These are phyloP conservation scores for Orchesellides sinensis DNA, from an alignment of 2,888 invertebrate genomes.

Conservation along the genomic window DNA sequence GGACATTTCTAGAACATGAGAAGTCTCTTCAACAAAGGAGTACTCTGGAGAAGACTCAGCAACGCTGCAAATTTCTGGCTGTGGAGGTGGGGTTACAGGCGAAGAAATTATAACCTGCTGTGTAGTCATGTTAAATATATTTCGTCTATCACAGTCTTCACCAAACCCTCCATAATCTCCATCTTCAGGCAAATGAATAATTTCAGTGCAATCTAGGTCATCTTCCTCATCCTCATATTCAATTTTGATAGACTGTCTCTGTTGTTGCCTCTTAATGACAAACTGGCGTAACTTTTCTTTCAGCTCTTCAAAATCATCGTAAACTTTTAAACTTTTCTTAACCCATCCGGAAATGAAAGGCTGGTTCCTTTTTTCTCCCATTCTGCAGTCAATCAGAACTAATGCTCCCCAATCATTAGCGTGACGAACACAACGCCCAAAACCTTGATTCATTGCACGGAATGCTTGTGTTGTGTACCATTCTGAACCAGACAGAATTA, in stretches of 20 bases:
- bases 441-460: slow-evolving; percentile 70
- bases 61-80: slow-evolving; percentile 3
- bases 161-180: no score
- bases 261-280: background rate
- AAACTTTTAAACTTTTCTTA: slow-evolving; percentile 8
- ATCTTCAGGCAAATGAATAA: background rate
- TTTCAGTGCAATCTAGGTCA: slow-evolving; percentile 31
- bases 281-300: slow-evolving; percentile 14
- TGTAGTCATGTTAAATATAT: no score
- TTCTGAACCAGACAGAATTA: slow-evolving; percentile 51
- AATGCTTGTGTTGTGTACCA: slow-evolving; percentile 71
- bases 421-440: slow-evolving; percentile 73
- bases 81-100: background rate
- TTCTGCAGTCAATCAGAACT: slow-evolving; percentile 65
- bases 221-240: slow-evolving; percentile 19
- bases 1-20: background rate
- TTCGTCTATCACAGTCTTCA: no score
- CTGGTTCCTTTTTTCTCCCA: background rate
- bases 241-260: background rate
- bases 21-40: slow-evolving; percentile 29
- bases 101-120: no score
- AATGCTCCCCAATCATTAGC: slow-evolving; percentile 69
- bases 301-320: slow-evolving; percentile 19
- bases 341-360: slow-evolving; percentile 63
- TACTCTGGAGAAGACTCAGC: slow-evolving; percentile 44